Evolutionary conservation across 2,888 invertebrate species (phyloP), one percentile per base, ranked within the genome.

Genomic region (Hipparchia sbordonii): DNA sequence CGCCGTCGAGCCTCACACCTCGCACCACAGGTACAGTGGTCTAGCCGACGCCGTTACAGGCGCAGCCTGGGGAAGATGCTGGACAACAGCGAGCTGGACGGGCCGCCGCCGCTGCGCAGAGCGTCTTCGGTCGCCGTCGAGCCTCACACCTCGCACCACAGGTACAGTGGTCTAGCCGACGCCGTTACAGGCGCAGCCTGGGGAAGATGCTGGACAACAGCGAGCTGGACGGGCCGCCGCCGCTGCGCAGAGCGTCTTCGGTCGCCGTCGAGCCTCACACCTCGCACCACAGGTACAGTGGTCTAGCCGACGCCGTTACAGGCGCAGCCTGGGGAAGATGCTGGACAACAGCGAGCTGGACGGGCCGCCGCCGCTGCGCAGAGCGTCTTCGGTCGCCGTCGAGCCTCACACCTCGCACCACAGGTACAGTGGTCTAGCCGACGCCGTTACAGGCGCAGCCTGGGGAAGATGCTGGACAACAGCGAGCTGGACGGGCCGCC

Each of bases 181-280:
- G n/a, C n/a, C n/a, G n/a, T n/a, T n/a, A n/a, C n/a, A n/a, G n/a
- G n/a, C n/a, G n/a, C n/a, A n/a, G n/a, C n/a, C n/a, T n/a, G n/a
- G n/a, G n/a, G n/a, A n/a, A n/a, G n/a, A 96, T 96, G 95, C 82
- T 97, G 79, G 97, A 97, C 79, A 95, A 90, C 75, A 90, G 91
- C 76, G 96, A 96, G 82, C 85, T 96, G 80, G 96, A 96, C 84
- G 96, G 96, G 3, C 13, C 45, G 12, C 23, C 52, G 10, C 0
- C 5, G 10, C 46, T 2, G 23, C 60, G 59, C 57, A 84, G 95
- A 23, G 94, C 95, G 0, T 92, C 93, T 0, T 91, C 89, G 0
- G 87, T 82, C 0, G 87, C 90, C 0, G 79, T 81, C 0, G 90
- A 89, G 23, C 85, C 87, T 0, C 90, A 86, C 33, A 57, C 73